A percentile compares a stretch with the other conserved stretches of the same genome.
Conservation (phyloP, 2,888 invertebrate genomes). For the Neelides folsomi region DNA sequence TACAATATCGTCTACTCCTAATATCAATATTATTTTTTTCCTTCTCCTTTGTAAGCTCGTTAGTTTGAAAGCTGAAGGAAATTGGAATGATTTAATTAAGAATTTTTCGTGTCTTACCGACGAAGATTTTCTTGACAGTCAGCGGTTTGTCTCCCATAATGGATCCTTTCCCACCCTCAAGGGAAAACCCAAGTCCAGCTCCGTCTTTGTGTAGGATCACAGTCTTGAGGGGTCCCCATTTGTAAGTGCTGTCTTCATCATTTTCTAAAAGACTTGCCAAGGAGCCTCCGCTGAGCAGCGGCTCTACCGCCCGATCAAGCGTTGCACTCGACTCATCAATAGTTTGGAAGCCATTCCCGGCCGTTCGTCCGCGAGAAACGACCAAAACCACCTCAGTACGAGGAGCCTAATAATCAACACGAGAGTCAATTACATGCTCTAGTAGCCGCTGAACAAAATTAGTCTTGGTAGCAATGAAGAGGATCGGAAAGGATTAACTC, state of each 20-base stretch:
- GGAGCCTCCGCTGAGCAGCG: slow-evolving; percentile 17
- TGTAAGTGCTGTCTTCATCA: slow-evolving; percentile 27
- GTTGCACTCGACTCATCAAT: slow-evolving; percentile 30
- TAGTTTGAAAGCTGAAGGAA: no score
- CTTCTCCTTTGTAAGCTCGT: no score
- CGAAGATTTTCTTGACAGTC: slow-evolving; percentile 82
- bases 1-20: no score
- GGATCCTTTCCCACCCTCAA: slow-evolving; percentile 85
- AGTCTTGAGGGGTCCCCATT: slow-evolving; percentile 45
- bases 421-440: no score
- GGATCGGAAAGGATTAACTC: no score
- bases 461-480: no score
- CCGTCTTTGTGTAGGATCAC: slow-evolving; percentile 56
- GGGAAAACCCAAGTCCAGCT: slow-evolving; percentile 82
- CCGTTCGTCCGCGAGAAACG: slow-evolving; percentile 47
- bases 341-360: slow-evolving; percentile 36
- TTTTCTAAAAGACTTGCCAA: slow-evolving; percentile 20
- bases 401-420: slow-evolving; percentile 49
- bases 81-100: slow-evolving; percentile 8
- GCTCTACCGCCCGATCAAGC: slow-evolving; percentile 32
- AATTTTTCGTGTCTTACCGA: slow-evolving; percentile 49
- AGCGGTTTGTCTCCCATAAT: slow-evolving; percentile 78
- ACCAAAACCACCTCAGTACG: slow-evolving; percentile 65
- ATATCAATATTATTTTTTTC: no score
- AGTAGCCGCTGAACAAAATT: not conserved